Percentiles rank a stretch among this genome's conserved stretches.
These are phyloP conservation scores for Adelosebastes latens DNA, from an alignment of 2,797 vertebrate species.

Conservation along the genomic window DNA sequence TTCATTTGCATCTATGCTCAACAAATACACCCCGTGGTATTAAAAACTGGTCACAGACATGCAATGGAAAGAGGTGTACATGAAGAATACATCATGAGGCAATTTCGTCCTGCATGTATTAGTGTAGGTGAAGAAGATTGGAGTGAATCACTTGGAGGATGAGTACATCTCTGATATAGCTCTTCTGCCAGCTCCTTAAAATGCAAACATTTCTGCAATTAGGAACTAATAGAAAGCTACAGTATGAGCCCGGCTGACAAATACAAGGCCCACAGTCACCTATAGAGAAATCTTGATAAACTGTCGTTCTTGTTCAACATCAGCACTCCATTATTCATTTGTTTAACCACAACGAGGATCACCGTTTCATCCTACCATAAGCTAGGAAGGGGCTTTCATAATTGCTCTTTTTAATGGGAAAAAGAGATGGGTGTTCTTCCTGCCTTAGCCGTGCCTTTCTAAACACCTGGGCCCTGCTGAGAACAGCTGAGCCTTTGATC, in stretches of 20 bases:
- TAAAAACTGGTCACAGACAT: neutral
- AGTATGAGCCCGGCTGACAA: neutral
- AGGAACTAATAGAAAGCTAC: neutral
- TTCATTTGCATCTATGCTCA: neutral
- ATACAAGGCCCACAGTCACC: neutral
- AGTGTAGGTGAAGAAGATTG: conserved; percentile 1
- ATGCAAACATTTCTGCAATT: conserved; percentile 21
- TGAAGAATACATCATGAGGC: neutral
- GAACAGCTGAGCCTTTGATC: conserved; percentile 63
- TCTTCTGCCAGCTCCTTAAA: conserved; percentile 7
- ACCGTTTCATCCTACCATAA: conserved; percentile 34
- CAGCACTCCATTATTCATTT: conserved; percentile 39
- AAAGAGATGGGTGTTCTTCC: conserved; percentile 35
- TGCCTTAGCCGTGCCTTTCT: conserved; percentile 32
- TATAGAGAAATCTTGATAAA: conserved; percentile 18
- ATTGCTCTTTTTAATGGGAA: conserved; percentile 38
- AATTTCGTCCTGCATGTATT: neutral
- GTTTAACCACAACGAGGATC: conserved; percentile 46
- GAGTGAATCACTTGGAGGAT: conserved; percentile 12
- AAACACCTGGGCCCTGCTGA: conserved; percentile 57
- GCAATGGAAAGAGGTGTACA: neutral
- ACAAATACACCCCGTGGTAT: neutral
- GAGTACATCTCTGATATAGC: conserved; percentile 5
- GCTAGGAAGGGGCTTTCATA: conserved; percentile 32
- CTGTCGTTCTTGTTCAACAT: conserved; percentile 27